These are phyloP conservation scores for Sinella curviseta DNA, from an alignment of 1,140 invertebrate species.

Conservation along the genomic window DNA sequence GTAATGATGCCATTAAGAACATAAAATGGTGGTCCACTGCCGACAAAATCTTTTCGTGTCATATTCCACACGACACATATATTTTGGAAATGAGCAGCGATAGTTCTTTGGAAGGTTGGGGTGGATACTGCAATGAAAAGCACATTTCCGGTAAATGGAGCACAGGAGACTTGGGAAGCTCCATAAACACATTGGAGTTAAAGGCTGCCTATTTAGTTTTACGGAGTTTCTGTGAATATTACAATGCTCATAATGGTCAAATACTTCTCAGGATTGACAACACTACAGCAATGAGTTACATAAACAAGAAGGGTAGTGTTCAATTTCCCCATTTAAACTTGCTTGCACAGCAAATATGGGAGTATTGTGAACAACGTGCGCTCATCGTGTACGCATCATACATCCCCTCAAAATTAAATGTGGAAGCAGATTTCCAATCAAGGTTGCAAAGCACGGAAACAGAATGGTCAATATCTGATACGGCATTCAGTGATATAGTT, in stretches of 20 bases:
- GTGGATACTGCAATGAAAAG: not conserved
- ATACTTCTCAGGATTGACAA: slow-evolving; percentile 21
- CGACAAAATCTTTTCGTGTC: not conserved
- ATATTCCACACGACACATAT: slow-evolving; percentile 7
- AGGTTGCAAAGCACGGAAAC: not conserved
- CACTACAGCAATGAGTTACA: slow-evolving; percentile 24
- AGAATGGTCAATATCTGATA: not conserved
- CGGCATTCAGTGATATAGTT: not conserved
- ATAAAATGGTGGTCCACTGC: slow-evolving; percentile 21
- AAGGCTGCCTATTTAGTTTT: not conserved
- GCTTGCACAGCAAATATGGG: not conserved
- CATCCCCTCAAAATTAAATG: not conserved
- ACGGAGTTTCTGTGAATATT: not conserved
- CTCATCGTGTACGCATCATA: not conserved
- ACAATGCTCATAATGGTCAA: not conserved
- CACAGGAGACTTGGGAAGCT: not conserved
- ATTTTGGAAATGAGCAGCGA: slow-evolving; percentile 18
- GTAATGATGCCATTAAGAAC: not conserved
- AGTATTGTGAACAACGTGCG: not conserved
- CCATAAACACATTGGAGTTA: slow-evolving; percentile 2
- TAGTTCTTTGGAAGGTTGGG: slow-evolving; percentile 18
- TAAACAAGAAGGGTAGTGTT: slow-evolving; percentile 28
- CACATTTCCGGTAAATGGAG: not conserved
- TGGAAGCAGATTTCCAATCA: not conserved
- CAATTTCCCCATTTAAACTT: not conserved